phyloP scores from a whole-genome alignment of 2,113 vertebrate species.

The Genyomyrus donnyi region DNA sequence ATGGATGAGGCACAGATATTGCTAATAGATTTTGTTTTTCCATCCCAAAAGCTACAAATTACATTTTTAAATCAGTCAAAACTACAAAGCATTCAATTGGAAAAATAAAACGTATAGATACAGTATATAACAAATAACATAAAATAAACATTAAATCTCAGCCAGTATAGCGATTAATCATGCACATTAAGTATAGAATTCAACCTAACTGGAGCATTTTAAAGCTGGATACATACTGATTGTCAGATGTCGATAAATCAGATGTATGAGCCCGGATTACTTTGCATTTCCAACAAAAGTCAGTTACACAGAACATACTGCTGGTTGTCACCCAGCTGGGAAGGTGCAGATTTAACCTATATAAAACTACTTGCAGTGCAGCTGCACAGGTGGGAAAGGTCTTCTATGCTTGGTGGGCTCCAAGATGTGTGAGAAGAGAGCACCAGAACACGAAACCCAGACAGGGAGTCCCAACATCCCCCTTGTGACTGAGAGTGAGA shows the following conservation, averaged over 20 bases:
- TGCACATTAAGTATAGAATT: background rate
- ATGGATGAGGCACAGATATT: background rate
- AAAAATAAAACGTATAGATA: background rate
- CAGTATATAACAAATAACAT: background rate
- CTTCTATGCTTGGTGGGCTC: background rate
- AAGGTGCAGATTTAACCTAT: background rate
- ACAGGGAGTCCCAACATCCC: background rate
- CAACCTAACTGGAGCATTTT: background rate
- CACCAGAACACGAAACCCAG: background rate
- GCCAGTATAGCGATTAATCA: background rate
- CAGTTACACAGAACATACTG: background rate
- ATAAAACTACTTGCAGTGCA: background rate
- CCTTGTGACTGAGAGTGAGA: background rate
- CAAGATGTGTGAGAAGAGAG: background rate
- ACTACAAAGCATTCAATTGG: background rate
- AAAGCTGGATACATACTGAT: background rate
- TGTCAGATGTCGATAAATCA: background rate
- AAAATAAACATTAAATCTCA: background rate
- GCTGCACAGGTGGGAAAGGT: background rate
- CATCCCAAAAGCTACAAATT: background rate
- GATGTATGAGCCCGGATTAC: background rate
- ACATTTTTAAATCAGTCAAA: background rate
- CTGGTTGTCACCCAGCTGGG: background rate
- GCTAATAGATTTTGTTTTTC: background rate
- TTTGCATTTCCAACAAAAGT: background rate